Percentiles rank a stretch among this genome's conserved stretches.
These are phyloP conservation scores for Allolobophora icterica DNA, from an alignment of 2,888 invertebrate genomes.

Conservation along the genomic window DNA sequence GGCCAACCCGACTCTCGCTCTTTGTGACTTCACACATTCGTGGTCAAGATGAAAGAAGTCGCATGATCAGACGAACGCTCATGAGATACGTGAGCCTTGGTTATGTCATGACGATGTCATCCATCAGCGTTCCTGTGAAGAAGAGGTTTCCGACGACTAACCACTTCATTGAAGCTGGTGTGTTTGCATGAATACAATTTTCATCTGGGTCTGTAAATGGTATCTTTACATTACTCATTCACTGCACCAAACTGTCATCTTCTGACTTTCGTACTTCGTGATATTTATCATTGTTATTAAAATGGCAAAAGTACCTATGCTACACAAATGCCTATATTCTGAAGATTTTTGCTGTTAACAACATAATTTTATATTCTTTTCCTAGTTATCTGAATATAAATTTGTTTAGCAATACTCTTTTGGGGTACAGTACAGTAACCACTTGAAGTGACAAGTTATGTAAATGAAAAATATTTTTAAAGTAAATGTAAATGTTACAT, in stretches of 20 bases:
- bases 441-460: neutral
- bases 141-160: conserved; percentile 67
- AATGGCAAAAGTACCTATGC: neutral
- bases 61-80: conserved; percentile 71
- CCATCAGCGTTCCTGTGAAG: conserved; percentile 73
- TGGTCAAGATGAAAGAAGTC: conserved; percentile 69
- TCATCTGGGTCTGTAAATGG: conserved; percentile 29
- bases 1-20: conserved; percentile 75
- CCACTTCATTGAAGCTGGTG: conserved; percentile 66
- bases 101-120: conserved; percentile 70
- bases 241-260: neutral
- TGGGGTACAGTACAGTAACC: no score
- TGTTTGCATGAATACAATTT: conserved; percentile 34
- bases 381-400: neutral
- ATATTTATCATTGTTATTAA: neutral
- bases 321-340: neutral
- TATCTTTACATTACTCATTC: neutral
- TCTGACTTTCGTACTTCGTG: neutral
- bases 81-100: conserved; percentile 70
- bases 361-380: neutral
- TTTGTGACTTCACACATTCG: conserved; percentile 76
- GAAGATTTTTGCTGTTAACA: neutral
- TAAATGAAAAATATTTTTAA: neutral
- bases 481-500: neutral
- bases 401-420: neutral